These are phyloP conservation scores for Xanthostigma xanthostigma DNA, from an alignment of 2,888 invertebrate genomes.

Conservation along the genomic window DNA sequence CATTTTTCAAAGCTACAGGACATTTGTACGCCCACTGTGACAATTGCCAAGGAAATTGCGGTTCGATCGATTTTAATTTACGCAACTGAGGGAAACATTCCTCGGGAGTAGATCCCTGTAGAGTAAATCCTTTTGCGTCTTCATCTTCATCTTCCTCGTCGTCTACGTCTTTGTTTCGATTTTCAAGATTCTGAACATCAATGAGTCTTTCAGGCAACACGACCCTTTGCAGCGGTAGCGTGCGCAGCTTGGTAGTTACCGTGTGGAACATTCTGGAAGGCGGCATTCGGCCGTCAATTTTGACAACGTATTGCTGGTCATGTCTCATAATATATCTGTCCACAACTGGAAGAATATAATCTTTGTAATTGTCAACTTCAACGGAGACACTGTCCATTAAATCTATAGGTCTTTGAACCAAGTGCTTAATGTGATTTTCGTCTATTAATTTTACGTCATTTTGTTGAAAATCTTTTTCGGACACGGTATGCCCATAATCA, in stretches of 20 bases:
- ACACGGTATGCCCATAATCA: background rate
- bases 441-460: slow-evolving; percentile 1
- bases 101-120: slow-evolving; percentile 17
- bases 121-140: slow-evolving; percentile 16
- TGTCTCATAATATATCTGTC: slow-evolving; percentile 35
- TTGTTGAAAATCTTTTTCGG: background rate
- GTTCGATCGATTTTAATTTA: slow-evolving; percentile 19
- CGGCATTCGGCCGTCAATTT: slow-evolving; percentile 39
- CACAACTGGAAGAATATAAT: slow-evolving; percentile 29
- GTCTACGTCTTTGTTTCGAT: background rate
- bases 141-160: slow-evolving; percentile 9
- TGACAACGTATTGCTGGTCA: slow-evolving; percentile 37
- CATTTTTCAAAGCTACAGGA: slow-evolving; percentile 44
- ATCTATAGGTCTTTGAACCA: slow-evolving; percentile 33
- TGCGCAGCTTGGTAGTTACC: slow-evolving; percentile 29
- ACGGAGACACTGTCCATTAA: slow-evolving; percentile 28
- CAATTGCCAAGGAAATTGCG: slow-evolving; percentile 29
- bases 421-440: slow-evolving; percentile 27
- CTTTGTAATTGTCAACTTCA: slow-evolving; percentile 36
- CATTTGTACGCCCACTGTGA: slow-evolving; percentile 46
- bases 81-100: slow-evolving; percentile 23
- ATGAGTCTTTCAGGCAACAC: slow-evolving; percentile 23
- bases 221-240: slow-evolving; percentile 23
- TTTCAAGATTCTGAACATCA: slow-evolving; percentile 6
- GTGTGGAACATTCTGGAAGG: slow-evolving; percentile 33